These are phyloP conservation scores for Anolis apletophallus DNA, from an alignment of 2,797 vertebrate genomes.

Conservation along the genomic window DNA sequence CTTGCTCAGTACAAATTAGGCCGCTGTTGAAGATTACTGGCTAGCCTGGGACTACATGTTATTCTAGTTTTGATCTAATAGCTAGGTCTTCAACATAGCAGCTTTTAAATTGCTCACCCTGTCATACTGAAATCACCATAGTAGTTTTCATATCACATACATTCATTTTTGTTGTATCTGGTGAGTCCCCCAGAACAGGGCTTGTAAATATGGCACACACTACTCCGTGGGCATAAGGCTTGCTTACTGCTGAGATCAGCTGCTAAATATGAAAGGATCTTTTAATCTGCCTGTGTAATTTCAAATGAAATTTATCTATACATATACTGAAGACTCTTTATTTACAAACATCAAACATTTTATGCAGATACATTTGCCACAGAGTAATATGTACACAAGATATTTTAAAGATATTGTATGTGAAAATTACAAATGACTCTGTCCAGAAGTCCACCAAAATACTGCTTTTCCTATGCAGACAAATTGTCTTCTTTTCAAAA, in stretches of 20 bases:
- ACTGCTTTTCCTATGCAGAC: slow-evolving; percentile 62
- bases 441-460: slow-evolving; percentile 55
- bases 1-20: not conserved
- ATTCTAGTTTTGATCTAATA: not conserved
- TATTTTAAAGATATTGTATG: slow-evolving; percentile 45
- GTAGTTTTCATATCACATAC: not conserved
- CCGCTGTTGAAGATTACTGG: not conserved
- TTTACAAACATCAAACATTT: slow-evolving; percentile 70
- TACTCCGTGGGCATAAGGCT: not conserved
- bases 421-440: slow-evolving; percentile 61
- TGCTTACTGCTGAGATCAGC: not conserved
- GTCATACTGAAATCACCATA: not conserved
- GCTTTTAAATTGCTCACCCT: not conserved
- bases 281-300: slow-evolving; percentile 53
- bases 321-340: slow-evolving; percentile 63
- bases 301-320: slow-evolving; percentile 64
- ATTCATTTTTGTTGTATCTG: not conserved
- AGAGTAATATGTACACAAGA: slow-evolving; percentile 63
- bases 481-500: slow-evolving; percentile 67
- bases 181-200: accelerated
- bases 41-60: not conserved
- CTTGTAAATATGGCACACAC: slow-evolving; percentile 16
- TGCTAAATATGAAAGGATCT: slow-evolving; percentile 51
- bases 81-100: not conserved
- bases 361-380: slow-evolving; percentile 68